Percentiles rank a stretch among this genome's conserved stretches.
Conservation (phyloP, 2,113 vertebrate species). For the Alosa alosa region DNA sequence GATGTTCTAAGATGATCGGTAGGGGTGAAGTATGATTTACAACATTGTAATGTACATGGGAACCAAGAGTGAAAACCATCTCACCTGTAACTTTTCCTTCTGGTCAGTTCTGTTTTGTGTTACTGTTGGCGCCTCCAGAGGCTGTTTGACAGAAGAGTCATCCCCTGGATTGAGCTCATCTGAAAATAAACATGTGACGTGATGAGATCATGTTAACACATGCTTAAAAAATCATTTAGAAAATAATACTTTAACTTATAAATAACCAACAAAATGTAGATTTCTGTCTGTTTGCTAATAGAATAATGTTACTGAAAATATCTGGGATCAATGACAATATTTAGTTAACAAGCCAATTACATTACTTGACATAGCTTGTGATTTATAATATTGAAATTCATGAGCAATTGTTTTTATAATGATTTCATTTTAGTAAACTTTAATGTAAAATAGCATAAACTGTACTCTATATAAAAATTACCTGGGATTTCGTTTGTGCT, state of each 20-base stretch:
- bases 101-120: background rate
- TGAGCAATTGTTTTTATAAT: background rate
- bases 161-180: background rate
- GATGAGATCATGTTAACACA: background rate
- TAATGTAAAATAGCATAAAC: background rate
- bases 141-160: background rate
- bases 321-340: background rate
- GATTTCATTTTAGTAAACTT: background rate
- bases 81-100: background rate
- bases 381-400: background rate
- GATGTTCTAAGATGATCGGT: background rate
- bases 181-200: background rate
- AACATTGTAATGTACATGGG: background rate
- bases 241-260: background rate
- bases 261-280: no score
- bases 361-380: background rate
- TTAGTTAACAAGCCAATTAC: background rate
- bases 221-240: background rate
- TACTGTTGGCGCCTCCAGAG: background rate
- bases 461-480: background rate
- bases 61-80: background rate
- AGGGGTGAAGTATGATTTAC: background rate
- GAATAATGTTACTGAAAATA: background rate
- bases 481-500: conserved; percentile 37
- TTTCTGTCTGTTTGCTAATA: no score